These are phyloP conservation scores for Eudemis profundana DNA, from an alignment of 2,888 invertebrate species.

Conservation along the genomic window DNA sequence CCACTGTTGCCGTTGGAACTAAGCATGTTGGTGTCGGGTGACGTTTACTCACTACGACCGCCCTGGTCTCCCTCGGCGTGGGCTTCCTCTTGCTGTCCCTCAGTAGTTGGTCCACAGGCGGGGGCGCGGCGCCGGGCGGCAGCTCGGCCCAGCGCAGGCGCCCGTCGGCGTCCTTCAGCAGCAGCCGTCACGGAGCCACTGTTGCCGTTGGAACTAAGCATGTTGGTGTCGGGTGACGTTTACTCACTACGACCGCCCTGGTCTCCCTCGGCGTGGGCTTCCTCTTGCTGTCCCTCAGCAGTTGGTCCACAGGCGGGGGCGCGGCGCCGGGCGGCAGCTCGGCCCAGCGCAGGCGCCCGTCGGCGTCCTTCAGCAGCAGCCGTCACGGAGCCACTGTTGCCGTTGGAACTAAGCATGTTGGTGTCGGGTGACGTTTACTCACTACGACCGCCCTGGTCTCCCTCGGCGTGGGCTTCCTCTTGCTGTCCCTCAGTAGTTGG, in stretches of 20 bases:
- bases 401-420: too few species aligned
- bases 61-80: constrained; percentile 71
- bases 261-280: constrained; percentile 72
- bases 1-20: too few species aligned
- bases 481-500: too few species aligned
- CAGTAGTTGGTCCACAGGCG: constrained; percentile 81
- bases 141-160: constrained; percentile 92
- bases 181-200: too few species aligned
- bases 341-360: too few species aligned
- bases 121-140: constrained; percentile 89
- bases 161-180: constrained; percentile 96
- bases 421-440: too few species aligned
- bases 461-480: too few species aligned
- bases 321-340: too few species aligned
- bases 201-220: too few species aligned
- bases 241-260: constrained; percentile 71
- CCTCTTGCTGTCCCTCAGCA: constrained; percentile 60
- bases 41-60: constrained; percentile 72
- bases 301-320: constrained; percentile 83
- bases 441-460: too few species aligned
- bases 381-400: too few species aligned
- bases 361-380: constrained; percentile 42
- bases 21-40: too few species aligned
- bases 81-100: constrained; percentile 59
- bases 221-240: constrained; percentile 91